Evolutionary conservation across 2,113 vertebrate genomes (phyloP).

Genomic region (Dicrurus megarhynchus): DNA sequence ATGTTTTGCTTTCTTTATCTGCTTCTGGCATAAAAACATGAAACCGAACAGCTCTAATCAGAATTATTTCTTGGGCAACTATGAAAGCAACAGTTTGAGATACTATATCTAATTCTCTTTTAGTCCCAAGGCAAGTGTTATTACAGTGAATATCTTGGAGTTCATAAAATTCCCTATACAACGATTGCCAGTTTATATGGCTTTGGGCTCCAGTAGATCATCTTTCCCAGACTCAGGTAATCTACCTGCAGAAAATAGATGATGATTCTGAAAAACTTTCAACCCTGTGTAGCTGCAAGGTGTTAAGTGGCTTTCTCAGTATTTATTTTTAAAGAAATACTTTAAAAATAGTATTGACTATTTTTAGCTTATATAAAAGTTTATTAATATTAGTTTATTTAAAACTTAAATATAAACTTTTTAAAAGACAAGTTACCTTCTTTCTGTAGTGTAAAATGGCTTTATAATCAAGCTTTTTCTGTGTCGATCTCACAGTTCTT

Average conservation of each 20-base stretch:
- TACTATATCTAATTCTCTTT: not conserved
- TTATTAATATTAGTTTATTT: no score
- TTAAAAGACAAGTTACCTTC: not conserved
- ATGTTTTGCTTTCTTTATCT: not conserved
- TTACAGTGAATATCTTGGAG: not conserved
- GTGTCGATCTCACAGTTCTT: not conserved
- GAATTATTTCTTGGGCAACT: not conserved
- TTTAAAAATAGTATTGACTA: no score
- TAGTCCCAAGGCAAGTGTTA: not conserved
- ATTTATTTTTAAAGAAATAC: not conserved
- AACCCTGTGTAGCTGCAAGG: not conserved
- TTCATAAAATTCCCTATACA: not conserved
- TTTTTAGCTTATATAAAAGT: no score
- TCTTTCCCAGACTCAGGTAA: not conserved
- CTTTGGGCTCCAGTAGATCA: not conserved
- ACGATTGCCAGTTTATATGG: not conserved
- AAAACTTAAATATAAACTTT: no score
- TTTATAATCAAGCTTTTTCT: not conserved
- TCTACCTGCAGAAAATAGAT: not conserved
- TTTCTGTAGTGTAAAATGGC: not conserved
- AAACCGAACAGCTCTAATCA: not conserved
- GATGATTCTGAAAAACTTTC: not conserved
- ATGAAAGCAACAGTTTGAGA: not conserved
- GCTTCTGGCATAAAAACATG: not conserved
- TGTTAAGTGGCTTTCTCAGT: not conserved